phyloP scores from a whole-genome alignment of 2,113 vertebrate genomes.

The Bothrops jararaca region DNA sequence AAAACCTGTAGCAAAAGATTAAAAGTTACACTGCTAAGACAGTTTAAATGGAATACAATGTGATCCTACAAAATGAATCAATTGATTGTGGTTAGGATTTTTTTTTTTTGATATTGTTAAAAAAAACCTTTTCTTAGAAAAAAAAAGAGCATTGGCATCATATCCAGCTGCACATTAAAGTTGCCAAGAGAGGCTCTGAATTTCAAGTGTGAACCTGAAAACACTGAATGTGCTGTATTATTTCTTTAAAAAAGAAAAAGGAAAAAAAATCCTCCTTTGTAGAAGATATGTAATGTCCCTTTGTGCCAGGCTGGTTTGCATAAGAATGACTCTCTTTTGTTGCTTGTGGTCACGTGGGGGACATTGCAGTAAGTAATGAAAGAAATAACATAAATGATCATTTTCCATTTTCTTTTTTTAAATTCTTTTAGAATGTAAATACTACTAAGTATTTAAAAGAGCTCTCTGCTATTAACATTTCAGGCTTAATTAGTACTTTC shows the following conservation, averaged over 20 bases:
- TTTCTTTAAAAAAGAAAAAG: conserved; percentile 49
- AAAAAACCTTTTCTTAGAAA: background rate
- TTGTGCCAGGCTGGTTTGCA: conserved; percentile 80
- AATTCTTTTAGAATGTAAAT: conserved; percentile 69
- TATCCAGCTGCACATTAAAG: conserved; percentile 64
- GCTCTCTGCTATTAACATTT: conserved; percentile 68
- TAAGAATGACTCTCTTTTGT: conserved; percentile 81
- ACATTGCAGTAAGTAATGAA: conserved; percentile 59
- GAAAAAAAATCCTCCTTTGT: conserved; percentile 76
- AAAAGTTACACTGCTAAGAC: conserved; percentile 42
- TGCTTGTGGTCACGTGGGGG: conserved; percentile 67
- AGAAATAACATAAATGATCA: conserved; percentile 65
- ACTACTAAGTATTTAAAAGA: conserved; percentile 56
- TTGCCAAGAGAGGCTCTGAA: conserved; percentile 64
- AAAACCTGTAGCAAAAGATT: conserved; percentile 51
- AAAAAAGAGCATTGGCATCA: conserved; percentile 41
- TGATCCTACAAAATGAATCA: conserved; percentile 55
- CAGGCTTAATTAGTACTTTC: conserved; percentile 66
- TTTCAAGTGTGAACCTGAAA: conserved; percentile 65
- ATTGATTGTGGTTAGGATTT: conserved; percentile 53
- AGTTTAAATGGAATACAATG: conserved; percentile 46
- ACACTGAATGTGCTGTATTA: conserved; percentile 67
- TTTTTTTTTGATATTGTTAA: conserved; percentile 5
- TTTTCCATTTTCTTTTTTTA: conserved; percentile 62
- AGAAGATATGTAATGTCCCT: conserved; percentile 75